Evolutionary conservation across 2,797 vertebrate species (phyloP).

Genomic region (Alfaro cultratus): DNA sequence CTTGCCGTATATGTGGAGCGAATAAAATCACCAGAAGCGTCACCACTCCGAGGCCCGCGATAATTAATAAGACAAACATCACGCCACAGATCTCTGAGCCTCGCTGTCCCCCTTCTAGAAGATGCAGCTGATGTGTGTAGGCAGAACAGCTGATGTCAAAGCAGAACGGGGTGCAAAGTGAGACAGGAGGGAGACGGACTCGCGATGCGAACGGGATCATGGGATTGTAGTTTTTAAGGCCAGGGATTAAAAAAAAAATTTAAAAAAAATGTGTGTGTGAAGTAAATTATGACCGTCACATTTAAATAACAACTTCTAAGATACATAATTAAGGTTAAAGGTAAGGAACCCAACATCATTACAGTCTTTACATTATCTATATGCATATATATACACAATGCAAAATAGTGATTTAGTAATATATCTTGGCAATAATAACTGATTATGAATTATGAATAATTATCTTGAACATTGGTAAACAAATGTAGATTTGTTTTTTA

Average conservation of each 20-base stretch:
- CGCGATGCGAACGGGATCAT: slow-evolving; percentile 51
- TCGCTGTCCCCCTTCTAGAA: slow-evolving; percentile 35
- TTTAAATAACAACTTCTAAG: too few relatives aligned
- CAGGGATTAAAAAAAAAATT: not conserved
- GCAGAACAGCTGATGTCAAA: slow-evolving; percentile 72
- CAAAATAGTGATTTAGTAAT: not conserved
- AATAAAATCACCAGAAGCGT: slow-evolving; percentile 75
- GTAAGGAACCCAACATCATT: too few relatives aligned
- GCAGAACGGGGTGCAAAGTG: slow-evolving; percentile 24
- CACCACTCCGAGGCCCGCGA: slow-evolving; percentile 68
- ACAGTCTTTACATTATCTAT: too few relatives aligned
- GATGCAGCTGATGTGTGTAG: slow-evolving; percentile 37
- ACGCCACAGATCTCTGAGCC: slow-evolving; percentile 12
- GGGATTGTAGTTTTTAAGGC: slow-evolving; percentile 77
- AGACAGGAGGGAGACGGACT: slow-evolving; percentile 5
- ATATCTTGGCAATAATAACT: not conserved
- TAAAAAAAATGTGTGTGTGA: too few relatives aligned
- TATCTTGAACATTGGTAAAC: not conserved
- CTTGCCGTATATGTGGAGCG: slow-evolving; percentile 80
- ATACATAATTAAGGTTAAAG: too few relatives aligned
- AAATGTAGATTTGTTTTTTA: too few relatives aligned
- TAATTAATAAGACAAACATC: slow-evolving; percentile 67
- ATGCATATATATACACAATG: too few relatives aligned
- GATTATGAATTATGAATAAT: not conserved
- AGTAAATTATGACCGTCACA: too few relatives aligned